Base-by-base conservation (phyloP, 2,113 vertebrate genomes). In the Pelodiscus sinensis region DNA sequence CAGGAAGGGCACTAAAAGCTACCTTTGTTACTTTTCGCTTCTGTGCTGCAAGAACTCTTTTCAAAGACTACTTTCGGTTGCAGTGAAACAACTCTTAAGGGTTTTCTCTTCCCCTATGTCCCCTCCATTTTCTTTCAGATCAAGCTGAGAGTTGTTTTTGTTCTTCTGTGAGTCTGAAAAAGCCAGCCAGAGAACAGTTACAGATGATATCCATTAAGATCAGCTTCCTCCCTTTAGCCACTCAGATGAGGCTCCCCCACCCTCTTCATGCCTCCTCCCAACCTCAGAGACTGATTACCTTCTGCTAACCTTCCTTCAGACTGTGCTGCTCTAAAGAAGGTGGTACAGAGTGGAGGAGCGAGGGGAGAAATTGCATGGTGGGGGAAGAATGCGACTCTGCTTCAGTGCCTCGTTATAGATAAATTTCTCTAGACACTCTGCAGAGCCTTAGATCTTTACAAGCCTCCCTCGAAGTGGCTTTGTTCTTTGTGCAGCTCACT, bases 151-250 rank as follows among this genome's bases (percentile, higher is more conserved):
- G 19, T 68, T 82, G 1, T 5, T 91, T 90, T 93, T 82, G 5
- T 86, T 91, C 38, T 18, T 52, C 14, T 2, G 2, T 38, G 87
- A 31, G 18, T 87, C 38, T 52, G 81, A 79, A 91, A 90, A 27
- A 24, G 85, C 79, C 84, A 90, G 90, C 90, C 93, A 79, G 94
- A 97, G 91, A 97, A 96, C 92, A 94, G 91, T 97, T 97, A 95
- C 97, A 98, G 97, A 97, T 98, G 96, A 95, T 97, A 54, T 96
- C 87, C 84, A 94, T 95, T 97, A 92, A 96, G 92, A 97, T 95
- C 92, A 96, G 85, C 96, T 97, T 97, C 94, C 95, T 96, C 95
- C 82, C 27, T 95, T 94, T 96, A 95, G 88, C 94, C 90, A 97
- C 97, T 95, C 95, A 97, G 94, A 91, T 96, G 58, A 97, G 95